Evolutionary conservation across 2,797 vertebrate genomes (phyloP), one percentile per base, ranked within the genome.

Genomic region (Morelia viridis): DNA sequence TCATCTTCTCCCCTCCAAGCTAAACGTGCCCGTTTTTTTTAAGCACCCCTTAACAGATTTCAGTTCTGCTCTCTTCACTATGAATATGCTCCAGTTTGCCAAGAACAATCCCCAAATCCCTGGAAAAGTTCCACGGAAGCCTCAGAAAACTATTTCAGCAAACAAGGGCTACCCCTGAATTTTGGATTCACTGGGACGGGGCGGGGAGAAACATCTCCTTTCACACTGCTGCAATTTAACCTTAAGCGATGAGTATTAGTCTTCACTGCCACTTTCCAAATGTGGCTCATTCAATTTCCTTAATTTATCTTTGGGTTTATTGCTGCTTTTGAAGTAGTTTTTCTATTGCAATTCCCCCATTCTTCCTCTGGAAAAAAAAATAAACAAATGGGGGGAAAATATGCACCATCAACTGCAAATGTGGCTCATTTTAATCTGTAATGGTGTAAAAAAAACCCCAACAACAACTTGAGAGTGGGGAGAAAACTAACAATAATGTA

Each of bases 281-380:
- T 98, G 98, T 97, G 97, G 97, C 97, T 98, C 98, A 98, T 98
- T 98, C 97, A 98, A 98, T 98, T 98, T 98, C 97, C 97, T 98
- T 98, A 98, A 98, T 98, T 98, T 98, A 98, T 98, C 98, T 97
- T 97, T 97, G 97, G 96, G 97, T 98, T 98, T 98, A 98, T 98
- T 97, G 97, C 97, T 97, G 97, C 97, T 97, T 97, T 96, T 97
- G 97, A 98, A 97, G 97, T 97, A 96, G 94, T 96, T 97, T 97
- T 92, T 88, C 94, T 97, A 97, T 97, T 97, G 97, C 97, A 97
- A 97, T 98, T 97, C 96, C 96, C 96, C 96, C 97, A 96, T 97
- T 97, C 97, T 97, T 97, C 96, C 97, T 96, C 97, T 87, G 96
- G 97, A 97, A 98, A 97, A 97, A 8, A 64, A 46, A 1, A 17